Evolutionary conservation across 92 coral and sea anemone species (phyloP).

Genomic region (Siderastrea radians): DNA sequence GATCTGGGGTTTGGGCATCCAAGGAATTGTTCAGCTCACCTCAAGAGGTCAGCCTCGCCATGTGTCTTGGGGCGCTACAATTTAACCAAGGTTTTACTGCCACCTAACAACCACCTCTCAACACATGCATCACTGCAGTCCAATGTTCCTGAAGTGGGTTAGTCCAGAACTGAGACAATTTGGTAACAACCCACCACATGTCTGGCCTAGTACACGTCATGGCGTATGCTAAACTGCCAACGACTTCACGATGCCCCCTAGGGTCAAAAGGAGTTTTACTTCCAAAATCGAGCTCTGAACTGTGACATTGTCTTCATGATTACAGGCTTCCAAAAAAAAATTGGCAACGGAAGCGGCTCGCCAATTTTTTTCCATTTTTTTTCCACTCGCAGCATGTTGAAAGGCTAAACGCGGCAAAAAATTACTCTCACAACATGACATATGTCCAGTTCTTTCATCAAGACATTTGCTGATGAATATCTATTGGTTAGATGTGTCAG

Average conservation of each 20-base stretch:
- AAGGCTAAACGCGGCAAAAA: too few relatives aligned
- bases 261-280: conserved; percentile 40
- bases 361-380: too few relatives aligned
- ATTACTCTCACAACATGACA: too few relatives aligned
- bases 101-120: background rate
- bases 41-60: conserved; percentile 31
- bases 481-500: too few relatives aligned
- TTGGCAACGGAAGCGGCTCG: too few relatives aligned
- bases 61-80: conserved; percentile 49
- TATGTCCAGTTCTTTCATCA: too few relatives aligned
- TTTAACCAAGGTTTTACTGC: conserved; percentile 45
- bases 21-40: conserved; percentile 65
- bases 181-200: conserved; percentile 53
- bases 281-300: conserved; percentile 36
- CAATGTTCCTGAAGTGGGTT: conserved; percentile 42
- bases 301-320: too few relatives aligned
- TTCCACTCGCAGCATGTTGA: too few relatives aligned
- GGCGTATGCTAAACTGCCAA: conserved; percentile 56
- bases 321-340: too few relatives aligned
- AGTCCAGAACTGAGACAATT: conserved; percentile 40
- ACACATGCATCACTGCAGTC: conserved; percentile 25
- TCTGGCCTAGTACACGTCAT: conserved; percentile 67
- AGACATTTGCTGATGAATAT: too few relatives aligned
- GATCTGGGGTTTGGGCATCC: conserved; percentile 58
- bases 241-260: conserved; percentile 42